Percentiles rank a stretch among this genome's conserved stretches.
These are phyloP conservation scores for Macaca mulatta DNA, from an alignment of 2,113 vertebrate genomes.

Conservation along the genomic window DNA sequence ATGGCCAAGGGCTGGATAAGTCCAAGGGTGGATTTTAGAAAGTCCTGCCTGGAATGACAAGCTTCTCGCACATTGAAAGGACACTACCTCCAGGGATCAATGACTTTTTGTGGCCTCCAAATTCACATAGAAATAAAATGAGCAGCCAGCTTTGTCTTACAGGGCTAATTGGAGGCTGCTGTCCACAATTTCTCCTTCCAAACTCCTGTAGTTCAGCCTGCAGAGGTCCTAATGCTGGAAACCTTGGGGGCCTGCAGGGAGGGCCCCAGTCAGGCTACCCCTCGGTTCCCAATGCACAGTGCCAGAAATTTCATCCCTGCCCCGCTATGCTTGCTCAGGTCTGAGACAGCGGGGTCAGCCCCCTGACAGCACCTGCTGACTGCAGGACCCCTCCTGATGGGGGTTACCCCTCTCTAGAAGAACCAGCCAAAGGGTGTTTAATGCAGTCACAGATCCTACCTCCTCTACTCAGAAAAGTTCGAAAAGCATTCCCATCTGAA, in stretches of 20 bases:
- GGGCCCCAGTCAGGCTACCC: rapidly evolving
- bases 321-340: not conserved
- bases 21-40: not conserved
- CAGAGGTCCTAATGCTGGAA: not conserved
- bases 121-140: not conserved
- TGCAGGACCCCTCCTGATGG: too few relatives aligned
- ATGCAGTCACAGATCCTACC: not conserved
- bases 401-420: not conserved
- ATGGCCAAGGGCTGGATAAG: not conserved
- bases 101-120: not conserved
- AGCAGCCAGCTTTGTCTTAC: not conserved
- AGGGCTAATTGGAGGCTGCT: not conserved
- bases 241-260: rapidly evolving
- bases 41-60: not conserved
- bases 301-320: not conserved
- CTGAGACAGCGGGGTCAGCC: not conserved
- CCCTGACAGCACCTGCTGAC: not conserved
- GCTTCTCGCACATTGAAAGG: not conserved
- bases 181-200: conserved; percentile 76
- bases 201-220: conserved; percentile 67
- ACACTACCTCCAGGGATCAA: not conserved
- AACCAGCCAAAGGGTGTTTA: not conserved
- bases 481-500: not conserved
- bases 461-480: not conserved
- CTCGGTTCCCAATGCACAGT: not conserved